Conservation (phyloP, 2,113 vertebrate genomes). For the Aplodontia rufa region DNA sequence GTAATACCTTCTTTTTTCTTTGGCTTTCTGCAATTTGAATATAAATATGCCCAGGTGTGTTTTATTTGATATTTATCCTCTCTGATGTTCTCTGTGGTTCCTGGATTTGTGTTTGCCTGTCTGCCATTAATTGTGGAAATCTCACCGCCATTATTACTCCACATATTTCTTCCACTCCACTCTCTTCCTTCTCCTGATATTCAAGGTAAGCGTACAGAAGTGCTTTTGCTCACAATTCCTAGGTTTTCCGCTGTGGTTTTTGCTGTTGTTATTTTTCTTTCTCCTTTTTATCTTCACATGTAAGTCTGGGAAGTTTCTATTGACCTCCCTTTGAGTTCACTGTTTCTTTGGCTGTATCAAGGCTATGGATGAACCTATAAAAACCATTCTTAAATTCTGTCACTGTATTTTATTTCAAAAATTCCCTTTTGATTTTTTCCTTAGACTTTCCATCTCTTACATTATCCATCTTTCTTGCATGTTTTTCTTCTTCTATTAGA, state of each 20-base stretch:
- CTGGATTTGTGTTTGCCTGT: not conserved
- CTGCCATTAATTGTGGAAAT: constrained; percentile 9
- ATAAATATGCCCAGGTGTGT: not conserved
- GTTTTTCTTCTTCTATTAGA: not conserved
- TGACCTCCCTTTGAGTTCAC: not conserved
- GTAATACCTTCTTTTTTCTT: not conserved
- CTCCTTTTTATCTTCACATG: not conserved
- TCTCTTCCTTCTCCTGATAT: not conserved
- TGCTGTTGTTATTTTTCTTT: not conserved
- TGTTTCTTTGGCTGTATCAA: not conserved
- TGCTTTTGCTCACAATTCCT: not conserved
- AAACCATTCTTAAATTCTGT: not conserved
- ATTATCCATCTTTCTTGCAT: not conserved
- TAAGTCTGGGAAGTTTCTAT: not conserved
- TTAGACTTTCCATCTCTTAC: not conserved
- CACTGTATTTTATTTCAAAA: not conserved
- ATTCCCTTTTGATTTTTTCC: not conserved
- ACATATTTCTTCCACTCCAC: not conserved
- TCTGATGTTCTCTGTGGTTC: not conserved
- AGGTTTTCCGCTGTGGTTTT: not conserved
- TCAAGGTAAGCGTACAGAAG: not conserved
- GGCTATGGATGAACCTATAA: not conserved
- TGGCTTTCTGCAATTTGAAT: not conserved
- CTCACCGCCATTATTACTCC: not conserved
- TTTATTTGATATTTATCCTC: constrained; percentile 1